Percentiles rank a stretch among this genome's conserved stretches.
Evolutionary conservation across 2,797 vertebrate genomes (phyloP).

Genomic region (Enteromius treurensis): DNA sequence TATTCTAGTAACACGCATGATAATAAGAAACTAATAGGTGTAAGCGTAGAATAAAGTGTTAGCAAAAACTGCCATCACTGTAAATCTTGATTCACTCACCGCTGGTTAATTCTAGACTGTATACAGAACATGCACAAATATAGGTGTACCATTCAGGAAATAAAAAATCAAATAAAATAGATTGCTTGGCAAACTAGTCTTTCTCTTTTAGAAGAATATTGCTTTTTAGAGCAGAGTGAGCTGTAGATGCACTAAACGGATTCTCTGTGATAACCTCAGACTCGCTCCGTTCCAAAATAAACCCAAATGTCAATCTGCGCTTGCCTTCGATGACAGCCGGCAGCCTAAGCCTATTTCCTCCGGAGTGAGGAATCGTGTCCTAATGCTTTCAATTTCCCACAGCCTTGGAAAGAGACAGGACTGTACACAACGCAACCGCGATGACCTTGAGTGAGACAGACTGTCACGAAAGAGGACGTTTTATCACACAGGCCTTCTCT

Average conservation of each 20-base stretch:
- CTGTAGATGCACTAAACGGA: slow-evolving; percentile 55
- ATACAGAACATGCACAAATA: slow-evolving; percentile 2
- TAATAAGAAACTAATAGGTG: too few relatives aligned
- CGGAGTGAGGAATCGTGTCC: slow-evolving; percentile 47
- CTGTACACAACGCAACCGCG: slow-evolving; percentile 26
- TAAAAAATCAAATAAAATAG: background rate
- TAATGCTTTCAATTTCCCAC: slow-evolving; percentile 54
- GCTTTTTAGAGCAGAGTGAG: slow-evolving; percentile 44
- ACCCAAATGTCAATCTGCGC: slow-evolving; percentile 58
- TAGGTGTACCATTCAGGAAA: background rate
- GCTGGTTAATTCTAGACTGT: background rate
- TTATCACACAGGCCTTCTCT: slow-evolving; percentile 44
- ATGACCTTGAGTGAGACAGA: slow-evolving; percentile 47
- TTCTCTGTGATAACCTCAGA: slow-evolving; percentile 56
- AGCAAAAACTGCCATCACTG: background rate
- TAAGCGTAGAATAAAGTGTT: too few relatives aligned
- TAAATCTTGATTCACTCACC: background rate
- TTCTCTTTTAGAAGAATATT: slow-evolving; percentile 44
- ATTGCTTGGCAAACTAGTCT: slow-evolving; percentile 20
- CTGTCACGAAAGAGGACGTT: slow-evolving; percentile 32
- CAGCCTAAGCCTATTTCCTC: slow-evolving; percentile 47
- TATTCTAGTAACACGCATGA: too few relatives aligned
- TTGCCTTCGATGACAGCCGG: slow-evolving; percentile 46
- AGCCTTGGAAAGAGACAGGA: slow-evolving; percentile 35
- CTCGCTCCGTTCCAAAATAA: slow-evolving; percentile 54